These are phyloP conservation scores for Syrphus vitripennis DNA, from an alignment of 2,888 invertebrate species.

Conservation along the genomic window DNA sequence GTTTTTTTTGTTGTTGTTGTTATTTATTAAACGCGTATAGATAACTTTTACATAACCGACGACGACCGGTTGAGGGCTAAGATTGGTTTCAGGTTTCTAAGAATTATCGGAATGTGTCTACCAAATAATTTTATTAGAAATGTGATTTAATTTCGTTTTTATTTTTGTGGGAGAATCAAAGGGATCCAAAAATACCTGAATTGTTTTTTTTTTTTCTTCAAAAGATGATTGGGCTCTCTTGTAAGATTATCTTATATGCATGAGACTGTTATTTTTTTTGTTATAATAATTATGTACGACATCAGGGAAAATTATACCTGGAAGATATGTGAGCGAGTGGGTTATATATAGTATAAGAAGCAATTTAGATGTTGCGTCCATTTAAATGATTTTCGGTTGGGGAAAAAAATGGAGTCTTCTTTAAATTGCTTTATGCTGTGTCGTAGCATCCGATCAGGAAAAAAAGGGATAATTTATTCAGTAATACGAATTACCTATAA, in stretches of 20 bases:
- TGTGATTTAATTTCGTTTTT: conserved; percentile 21
- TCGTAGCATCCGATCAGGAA: neutral
- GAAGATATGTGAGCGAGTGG: neutral
- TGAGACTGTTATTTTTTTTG: neutral
- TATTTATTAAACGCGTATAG: conserved; percentile 34
- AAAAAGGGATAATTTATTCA: conserved; percentile 61
- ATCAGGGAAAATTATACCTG: conserved; percentile 28
- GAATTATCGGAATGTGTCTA: conserved; percentile 57
- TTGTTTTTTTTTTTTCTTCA: neutral
- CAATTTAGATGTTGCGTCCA: conserved; percentile 66
- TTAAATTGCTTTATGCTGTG: neutral
- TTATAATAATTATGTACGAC: conserved; percentile 49
- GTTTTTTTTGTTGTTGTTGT: too few species aligned
- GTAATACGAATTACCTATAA: conserved; percentile 34
- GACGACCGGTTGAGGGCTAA: conserved; percentile 46
- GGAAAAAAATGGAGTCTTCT: conserved; percentile 60
- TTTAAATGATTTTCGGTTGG: conserved; percentile 40
- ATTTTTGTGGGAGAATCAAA: conserved; percentile 49
- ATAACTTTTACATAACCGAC: conserved; percentile 30
- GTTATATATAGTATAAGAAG: conserved; percentile 9
- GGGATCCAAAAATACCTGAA: conserved; percentile 53
- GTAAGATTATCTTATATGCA: conserved; percentile 14
- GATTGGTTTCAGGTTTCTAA: conserved; percentile 67
- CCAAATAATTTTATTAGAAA: conserved; percentile 51
- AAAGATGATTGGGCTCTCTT: conserved; percentile 51